Conservation (phyloP, 1,140 invertebrate species). For the Aplysia californica region DNA sequence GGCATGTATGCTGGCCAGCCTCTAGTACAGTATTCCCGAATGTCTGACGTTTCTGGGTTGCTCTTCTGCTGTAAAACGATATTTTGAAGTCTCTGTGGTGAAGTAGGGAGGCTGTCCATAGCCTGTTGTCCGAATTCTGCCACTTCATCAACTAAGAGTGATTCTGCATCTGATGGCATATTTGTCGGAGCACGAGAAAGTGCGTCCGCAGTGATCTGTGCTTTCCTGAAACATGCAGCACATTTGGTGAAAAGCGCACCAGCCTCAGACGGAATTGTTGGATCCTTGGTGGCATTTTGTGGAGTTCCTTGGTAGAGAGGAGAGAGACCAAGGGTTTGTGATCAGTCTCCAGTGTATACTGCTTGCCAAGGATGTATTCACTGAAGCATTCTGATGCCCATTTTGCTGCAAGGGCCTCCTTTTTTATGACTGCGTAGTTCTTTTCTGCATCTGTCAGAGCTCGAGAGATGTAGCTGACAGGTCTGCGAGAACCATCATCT, state of each 20-base stretch:
- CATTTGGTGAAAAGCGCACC: too few species aligned
- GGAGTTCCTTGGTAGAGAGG: background rate
- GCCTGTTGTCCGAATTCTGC: background rate
- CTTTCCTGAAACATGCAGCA: background rate
- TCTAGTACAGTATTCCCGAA: background rate
- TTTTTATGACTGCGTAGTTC: background rate
- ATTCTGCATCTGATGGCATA: background rate
- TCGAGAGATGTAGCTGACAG: background rate
- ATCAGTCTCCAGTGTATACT: background rate
- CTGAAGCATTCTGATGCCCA: background rate
- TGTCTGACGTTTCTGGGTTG: background rate
- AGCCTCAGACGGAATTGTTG: background rate
- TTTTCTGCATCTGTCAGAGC: background rate
- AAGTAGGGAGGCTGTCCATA: background rate
- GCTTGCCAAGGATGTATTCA: background rate
- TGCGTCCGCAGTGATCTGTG: background rate
- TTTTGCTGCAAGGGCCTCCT: background rate
- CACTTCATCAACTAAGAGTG: background rate
- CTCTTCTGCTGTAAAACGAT: background rate
- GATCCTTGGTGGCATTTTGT: background rate
- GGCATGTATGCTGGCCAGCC: background rate
- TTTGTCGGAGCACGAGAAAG: background rate
- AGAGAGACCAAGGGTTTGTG: background rate
- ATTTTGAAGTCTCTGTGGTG: background rate
- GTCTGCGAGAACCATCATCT: background rate